phyloP scores from a whole-genome alignment of 2,113 vertebrate species.

The Pantherophis guttatus region DNA sequence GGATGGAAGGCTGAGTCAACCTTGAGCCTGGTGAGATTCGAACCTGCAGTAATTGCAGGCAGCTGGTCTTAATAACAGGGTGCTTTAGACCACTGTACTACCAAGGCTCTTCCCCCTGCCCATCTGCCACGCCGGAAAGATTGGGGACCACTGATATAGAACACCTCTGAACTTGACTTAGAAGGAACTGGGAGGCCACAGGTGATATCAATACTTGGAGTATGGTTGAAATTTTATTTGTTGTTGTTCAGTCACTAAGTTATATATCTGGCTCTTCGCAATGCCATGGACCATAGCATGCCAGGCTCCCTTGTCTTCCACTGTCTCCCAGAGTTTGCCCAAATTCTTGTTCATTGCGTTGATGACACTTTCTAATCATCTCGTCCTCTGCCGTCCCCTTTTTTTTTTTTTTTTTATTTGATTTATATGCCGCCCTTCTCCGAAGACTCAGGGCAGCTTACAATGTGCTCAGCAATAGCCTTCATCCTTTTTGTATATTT shows the following conservation, averaged over 20 bases:
- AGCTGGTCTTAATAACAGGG: too few relatives aligned
- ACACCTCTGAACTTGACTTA: background rate
- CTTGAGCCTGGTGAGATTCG: too few relatives aligned
- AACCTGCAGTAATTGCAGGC: too few relatives aligned
- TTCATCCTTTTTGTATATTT: too few relatives aligned
- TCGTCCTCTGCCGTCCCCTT: too few relatives aligned
- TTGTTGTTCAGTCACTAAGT: background rate
- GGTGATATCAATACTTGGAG: background rate
- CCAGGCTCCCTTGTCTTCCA: background rate
- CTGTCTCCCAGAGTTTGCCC: background rate
- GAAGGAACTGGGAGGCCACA: background rate
- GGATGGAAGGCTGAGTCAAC: too few relatives aligned
- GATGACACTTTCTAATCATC: background rate
- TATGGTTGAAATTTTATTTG: background rate
- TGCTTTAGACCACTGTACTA: too few relatives aligned
- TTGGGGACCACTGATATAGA: background rate
- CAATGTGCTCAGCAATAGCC: too few relatives aligned
- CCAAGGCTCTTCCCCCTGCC: too few relatives aligned
- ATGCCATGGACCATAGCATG: background rate
- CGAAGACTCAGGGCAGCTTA: too few relatives aligned
- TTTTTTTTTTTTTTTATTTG: too few relatives aligned
- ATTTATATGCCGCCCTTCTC: too few relatives aligned
- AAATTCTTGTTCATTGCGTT: background rate
- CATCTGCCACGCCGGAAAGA: background rate
- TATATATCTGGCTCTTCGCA: background rate